Evolutionary conservation across 2,113 vertebrate species (phyloP).

Genomic region (Pomatostomus ruficeps): DNA sequence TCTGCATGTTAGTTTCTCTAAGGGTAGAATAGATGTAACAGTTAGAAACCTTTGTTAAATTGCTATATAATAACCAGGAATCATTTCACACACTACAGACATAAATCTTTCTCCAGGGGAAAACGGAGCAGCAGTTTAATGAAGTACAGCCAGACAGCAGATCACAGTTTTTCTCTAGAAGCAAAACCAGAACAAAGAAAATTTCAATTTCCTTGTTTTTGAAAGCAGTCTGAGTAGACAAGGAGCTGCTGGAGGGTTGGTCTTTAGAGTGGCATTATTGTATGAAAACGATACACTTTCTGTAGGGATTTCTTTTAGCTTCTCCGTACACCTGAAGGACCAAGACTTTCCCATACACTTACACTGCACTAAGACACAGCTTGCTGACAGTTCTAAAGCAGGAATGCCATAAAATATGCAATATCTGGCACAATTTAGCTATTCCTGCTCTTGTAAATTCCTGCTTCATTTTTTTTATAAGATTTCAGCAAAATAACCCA

Average conservation of each 20-base stretch:
- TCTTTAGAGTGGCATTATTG: not conserved
- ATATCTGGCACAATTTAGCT: not conserved
- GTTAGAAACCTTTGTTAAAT: not conserved
- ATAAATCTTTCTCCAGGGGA: not conserved
- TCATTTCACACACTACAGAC: not conserved
- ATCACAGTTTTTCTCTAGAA: not conserved
- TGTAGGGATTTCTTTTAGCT: not conserved
- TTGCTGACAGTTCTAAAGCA: not conserved
- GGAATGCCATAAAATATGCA: not conserved
- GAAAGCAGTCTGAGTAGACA: not conserved
- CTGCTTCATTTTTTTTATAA: not conserved
- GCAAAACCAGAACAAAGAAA: not conserved
- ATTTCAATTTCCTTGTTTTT: not conserved
- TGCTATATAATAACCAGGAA: not conserved
- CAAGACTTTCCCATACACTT: not conserved
- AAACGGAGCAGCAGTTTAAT: not conserved
- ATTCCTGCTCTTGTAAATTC: not conserved
- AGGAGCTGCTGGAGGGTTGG: not conserved
- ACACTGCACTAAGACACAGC: not conserved
- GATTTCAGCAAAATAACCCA: not conserved
- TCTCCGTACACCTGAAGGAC: not conserved
- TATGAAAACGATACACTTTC: not conserved
- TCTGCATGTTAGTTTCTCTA: not conserved
- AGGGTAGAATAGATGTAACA: not conserved
- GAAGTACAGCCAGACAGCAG: not conserved